Percentiles rank a stretch among this genome's conserved stretches.
These are phyloP conservation scores for Volucella inflata DNA, from an alignment of 2,888 invertebrate species.

Conservation along the genomic window DNA sequence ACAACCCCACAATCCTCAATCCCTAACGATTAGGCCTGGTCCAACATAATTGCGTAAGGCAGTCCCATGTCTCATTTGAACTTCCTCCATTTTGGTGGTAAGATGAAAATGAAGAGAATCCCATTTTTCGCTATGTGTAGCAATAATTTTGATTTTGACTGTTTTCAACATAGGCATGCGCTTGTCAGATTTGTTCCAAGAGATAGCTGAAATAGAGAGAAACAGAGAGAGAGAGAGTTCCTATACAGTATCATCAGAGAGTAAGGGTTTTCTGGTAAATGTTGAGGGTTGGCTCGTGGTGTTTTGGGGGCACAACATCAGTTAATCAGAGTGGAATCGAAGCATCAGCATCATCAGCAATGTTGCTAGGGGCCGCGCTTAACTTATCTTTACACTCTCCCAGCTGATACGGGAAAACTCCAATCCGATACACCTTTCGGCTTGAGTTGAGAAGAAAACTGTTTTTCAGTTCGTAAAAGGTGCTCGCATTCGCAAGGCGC, in stretches of 20 bases:
- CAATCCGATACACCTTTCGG: slow-evolving; percentile 57
- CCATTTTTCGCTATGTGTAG: background rate
- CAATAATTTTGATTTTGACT: slow-evolving; percentile 47
- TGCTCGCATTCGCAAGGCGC: slow-evolving; percentile 63
- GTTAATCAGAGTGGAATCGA: slow-evolving; percentile 65
- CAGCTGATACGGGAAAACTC: slow-evolving; percentile 14
- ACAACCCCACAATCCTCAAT: background rate
- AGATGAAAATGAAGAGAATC: background rate
- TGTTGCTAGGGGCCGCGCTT: slow-evolving; percentile 59
- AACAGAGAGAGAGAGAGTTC: slow-evolving; percentile 14
- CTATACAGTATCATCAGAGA: background rate
- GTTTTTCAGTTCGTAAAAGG: slow-evolving; percentile 68
- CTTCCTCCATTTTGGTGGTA: background rate
- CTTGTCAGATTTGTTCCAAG: background rate
- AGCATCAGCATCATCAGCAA: slow-evolving; percentile 60
- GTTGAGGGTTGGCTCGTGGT: slow-evolving; percentile 48
- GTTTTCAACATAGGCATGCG: slow-evolving; percentile 58
- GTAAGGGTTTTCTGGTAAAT: slow-evolving; percentile 14
- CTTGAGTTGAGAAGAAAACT: slow-evolving; percentile 35
- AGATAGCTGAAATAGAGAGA: slow-evolving; percentile 27
- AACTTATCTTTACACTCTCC: slow-evolving; percentile 21
- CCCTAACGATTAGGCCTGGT: slow-evolving; percentile 25
- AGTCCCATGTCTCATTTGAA: slow-evolving; percentile 22
- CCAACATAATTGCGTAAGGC: slow-evolving; percentile 69
- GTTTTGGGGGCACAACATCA: slow-evolving; percentile 18